phyloP scores from a whole-genome alignment of 2,797 vertebrate species.

The Poecilia gillii region DNA sequence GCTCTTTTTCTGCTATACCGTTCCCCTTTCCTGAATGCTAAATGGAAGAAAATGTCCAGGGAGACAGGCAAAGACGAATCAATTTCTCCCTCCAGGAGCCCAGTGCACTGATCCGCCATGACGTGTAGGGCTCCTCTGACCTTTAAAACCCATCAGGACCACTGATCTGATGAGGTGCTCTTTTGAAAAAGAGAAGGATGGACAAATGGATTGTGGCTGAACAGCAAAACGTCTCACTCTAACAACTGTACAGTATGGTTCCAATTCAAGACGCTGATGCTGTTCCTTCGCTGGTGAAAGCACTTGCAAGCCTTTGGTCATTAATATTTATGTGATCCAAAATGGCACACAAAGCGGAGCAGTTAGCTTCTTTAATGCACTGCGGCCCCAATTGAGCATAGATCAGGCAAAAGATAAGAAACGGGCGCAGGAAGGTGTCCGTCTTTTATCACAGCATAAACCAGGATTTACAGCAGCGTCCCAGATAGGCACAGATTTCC shows the following conservation, averaged over 20 bases:
- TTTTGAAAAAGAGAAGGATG: constrained; percentile 12
- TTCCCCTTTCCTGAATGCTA: constrained; percentile 40
- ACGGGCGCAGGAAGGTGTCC: constrained; percentile 48
- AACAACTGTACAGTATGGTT: background rate
- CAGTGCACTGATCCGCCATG: constrained; percentile 66
- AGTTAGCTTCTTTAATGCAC: constrained; percentile 42
- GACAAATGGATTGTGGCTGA: background rate
- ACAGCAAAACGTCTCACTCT: constrained; percentile 23
- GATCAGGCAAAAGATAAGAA: constrained; percentile 57
- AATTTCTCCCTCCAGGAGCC: constrained; percentile 50
- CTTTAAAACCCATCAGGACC: constrained; percentile 53
- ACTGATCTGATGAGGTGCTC: constrained; percentile 71
- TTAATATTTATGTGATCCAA: constrained; percentile 68
- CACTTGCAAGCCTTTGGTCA: constrained; percentile 36
- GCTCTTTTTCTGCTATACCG: constrained; percentile 13
- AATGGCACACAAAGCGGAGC: constrained; percentile 50
- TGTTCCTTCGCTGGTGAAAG: constrained; percentile 36
- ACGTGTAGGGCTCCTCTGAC: constrained; percentile 61
- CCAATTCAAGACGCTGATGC: constrained; percentile 20
- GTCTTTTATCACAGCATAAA: constrained; percentile 58
- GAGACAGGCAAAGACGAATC: constrained; percentile 62
- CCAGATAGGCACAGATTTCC: constrained; percentile 62
- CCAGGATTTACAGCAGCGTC: constrained; percentile 51
- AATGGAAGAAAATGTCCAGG: constrained; percentile 56
- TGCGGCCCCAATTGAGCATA: constrained; percentile 37